Evolutionary conservation across 2,888 invertebrate species (phyloP), one percentile per base, ranked within the genome.

Genomic region (Drepana falcataria): DNA sequence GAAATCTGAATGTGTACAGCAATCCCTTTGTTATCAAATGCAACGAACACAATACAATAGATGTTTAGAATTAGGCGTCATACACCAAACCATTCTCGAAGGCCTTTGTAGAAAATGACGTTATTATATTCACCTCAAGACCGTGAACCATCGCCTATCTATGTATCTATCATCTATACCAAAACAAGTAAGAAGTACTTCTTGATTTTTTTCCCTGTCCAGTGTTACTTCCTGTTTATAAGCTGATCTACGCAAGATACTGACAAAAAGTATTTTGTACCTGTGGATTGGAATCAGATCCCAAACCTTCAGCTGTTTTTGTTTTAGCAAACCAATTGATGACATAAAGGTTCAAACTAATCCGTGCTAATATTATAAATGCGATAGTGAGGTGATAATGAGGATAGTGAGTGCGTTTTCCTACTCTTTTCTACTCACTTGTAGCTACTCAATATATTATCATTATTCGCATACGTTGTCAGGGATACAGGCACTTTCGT

Each of bases 161-260:
- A 2, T 40, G 34, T 40, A n/a, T n/a, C n/a, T n/a, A n/a, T n/a
- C n/a, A n/a, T n/a, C n/a, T n/a, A n/a, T n/a, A n/a, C n/a, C n/a
- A n/a, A n/a, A 34, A 57, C 48, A 52, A 54, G 56, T 57, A 53
- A 55, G 58, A 52, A 56, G 55, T 61, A 59, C 59, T 58, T 65
- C 44, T 71, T 71, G 4, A 2, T 2, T 40, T 75, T 69, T 73
- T 71, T 66, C 60, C 68, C 56, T 62, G 57, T 61, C 56, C 61
- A 61, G 49, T 61, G 56, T 54, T 59, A 75, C 76, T 81, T 81
- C 84, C 82, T 83, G 73, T 71, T 53, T 59, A 63, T 67, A 63
- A 61, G 69, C 69, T 72, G 75, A 77, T 75, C 77, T 75, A 78
- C 75, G 75, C 70, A 65, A 69, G 68, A 70, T 68, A 69, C 61